Conservation (phyloP, 2,888 invertebrate genomes). For the Portevinia maculata region DNA sequence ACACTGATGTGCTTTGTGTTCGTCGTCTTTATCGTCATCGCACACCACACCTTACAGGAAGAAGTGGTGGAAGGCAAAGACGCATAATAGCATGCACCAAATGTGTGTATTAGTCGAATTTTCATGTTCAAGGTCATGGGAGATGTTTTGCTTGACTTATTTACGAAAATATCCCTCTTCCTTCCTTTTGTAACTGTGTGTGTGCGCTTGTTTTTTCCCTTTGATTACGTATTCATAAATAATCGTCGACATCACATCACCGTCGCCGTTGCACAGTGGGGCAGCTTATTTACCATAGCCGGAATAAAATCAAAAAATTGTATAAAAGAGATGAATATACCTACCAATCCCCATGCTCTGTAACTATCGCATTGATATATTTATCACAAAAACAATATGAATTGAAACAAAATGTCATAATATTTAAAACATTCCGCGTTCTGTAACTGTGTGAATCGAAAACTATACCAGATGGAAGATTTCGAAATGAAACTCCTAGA, state of each 20-base stretch:
- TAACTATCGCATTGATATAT: too few species aligned
- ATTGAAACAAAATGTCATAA: too few species aligned
- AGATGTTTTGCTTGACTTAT: constrained; percentile 63
- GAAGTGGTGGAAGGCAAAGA: constrained; percentile 2
- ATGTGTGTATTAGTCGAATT: constrained; percentile 37
- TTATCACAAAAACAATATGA: too few species aligned
- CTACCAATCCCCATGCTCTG: too few species aligned
- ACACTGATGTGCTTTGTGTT: constrained; percentile 56
- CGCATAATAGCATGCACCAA: constrained; percentile 34
- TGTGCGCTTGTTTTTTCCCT: not conserved
- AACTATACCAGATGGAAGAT: too few species aligned
- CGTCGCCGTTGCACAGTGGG: too few species aligned
- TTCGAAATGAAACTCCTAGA: too few species aligned
- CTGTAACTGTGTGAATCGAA: too few species aligned
- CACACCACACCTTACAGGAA: not conserved
- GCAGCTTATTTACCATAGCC: too few species aligned
- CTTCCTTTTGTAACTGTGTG: not conserved
- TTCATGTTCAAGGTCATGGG: constrained; percentile 70
- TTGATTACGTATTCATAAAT: constrained; percentile 25
- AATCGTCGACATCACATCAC: constrained; percentile 1
- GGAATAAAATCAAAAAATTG: too few species aligned
- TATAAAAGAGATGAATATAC: too few species aligned
- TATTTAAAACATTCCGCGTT: too few species aligned
- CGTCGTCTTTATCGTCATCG: constrained; percentile 23
- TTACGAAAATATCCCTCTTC: constrained; percentile 65